Base-by-base conservation (phyloP, 2,113 vertebrate species). In the Pionites leucogaster region DNA sequence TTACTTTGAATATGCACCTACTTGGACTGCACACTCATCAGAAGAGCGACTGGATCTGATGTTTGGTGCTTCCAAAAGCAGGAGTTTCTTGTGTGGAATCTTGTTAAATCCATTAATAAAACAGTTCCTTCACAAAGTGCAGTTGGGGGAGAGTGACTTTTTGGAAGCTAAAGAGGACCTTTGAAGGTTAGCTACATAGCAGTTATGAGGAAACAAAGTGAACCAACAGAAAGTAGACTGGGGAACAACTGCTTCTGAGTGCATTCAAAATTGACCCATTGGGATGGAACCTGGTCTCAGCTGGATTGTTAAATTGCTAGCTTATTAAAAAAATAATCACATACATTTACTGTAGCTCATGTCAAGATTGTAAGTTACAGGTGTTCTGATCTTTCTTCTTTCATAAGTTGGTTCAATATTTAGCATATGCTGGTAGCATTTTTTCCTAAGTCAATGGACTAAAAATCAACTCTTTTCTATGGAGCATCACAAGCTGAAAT, bases 391-490 rank as follows among this genome's bases (percentile, higher is more conserved):
- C 80, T 85, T 76, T 88, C 65, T 79, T 13, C 83, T 80, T 85
- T 70, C 81, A 44, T 33, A 71, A 80, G 63, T 68, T 95, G 72
- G 69, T 95, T 94, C 88, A 94, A 95, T 94, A 96, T 93, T 96
- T 92, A 95, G 86, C 84, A 93, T 93, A 92, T 83, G n/a, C 72
- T 68, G 23, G 75, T 69, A 87, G 78, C 53, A 90, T 47, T 95
- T 92, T 94, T 91, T 97, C 84, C 68, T 92, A 97, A 96, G 95
- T 88, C 74, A 94, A 95, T 92, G 95, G 90, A 91, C 72, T 97
- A 86, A 96, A 97, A 96, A 97, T 93, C 88, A 97, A 97, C 96
- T 94, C 79, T 93, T 82, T 91, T 85, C 96, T 92, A 13, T 86
- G 80, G 35, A 87, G 69, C 67, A 91, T 90, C 93, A 97, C 90